Conservation (phyloP, 2,797 vertebrate genomes). For the Pseudochaenichthys georgianus region DNA sequence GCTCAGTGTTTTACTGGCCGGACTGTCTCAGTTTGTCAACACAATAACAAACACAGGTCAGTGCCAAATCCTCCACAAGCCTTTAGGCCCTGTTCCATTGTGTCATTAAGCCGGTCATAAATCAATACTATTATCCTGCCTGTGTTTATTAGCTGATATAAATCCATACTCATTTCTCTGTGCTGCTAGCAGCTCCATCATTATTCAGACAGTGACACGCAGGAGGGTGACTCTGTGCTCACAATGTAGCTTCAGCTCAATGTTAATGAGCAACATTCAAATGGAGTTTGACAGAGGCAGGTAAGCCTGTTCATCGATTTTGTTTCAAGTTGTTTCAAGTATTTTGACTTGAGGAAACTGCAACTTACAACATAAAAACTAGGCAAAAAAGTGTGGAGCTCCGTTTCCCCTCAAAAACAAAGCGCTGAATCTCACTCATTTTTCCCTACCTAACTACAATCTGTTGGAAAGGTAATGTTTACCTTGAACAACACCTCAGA, state of each 20-base stretch:
- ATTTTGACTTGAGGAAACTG: conserved; percentile 14
- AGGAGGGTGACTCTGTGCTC: conserved; percentile 8
- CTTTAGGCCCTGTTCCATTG: conserved; percentile 56
- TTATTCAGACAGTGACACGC: conserved; percentile 49
- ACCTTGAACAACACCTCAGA: no score
- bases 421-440: no score
- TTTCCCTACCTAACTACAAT: no score
- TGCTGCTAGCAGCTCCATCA: conserved; percentile 44
- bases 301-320: conserved; percentile 20
- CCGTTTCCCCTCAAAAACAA: no score
- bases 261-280: conserved; percentile 36
- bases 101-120: conserved; percentile 61
- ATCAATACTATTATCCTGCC: conserved; percentile 67
- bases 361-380: background rate
- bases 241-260: conserved; percentile 16
- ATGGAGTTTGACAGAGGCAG: conserved; percentile 16
- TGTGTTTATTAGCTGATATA: conserved; percentile 65
- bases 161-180: conserved; percentile 63
- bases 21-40: conserved; percentile 28
- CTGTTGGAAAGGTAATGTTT: no score
- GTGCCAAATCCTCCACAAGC: conserved; percentile 41
- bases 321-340: conserved; percentile 15
- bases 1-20: conserved; percentile 29
- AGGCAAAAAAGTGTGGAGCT: background rate
- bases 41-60: conserved; percentile 48